These are phyloP conservation scores for Rhagoletis pomonella DNA, from an alignment of 1,140 invertebrate species.

Conservation along the genomic window DNA sequence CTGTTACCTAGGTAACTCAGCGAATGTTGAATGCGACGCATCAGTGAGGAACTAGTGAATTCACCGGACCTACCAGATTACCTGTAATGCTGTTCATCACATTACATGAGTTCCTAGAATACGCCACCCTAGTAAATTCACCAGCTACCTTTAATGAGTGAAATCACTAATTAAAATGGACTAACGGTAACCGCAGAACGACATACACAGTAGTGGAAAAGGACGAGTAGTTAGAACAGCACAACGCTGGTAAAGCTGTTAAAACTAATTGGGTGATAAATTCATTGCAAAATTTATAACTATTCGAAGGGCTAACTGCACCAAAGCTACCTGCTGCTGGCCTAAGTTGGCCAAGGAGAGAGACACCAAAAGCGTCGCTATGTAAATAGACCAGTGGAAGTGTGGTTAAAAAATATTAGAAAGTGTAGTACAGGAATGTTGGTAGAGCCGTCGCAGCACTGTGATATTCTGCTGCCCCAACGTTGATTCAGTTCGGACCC, in stretches of 20 bases:
- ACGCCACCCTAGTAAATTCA: too few relatives aligned
- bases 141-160: too few relatives aligned
- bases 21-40: too few relatives aligned
- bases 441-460: neutral
- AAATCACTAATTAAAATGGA: too few relatives aligned
- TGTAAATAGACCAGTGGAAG: neutral
- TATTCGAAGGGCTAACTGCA: slow-evolving; percentile 31
- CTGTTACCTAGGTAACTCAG: too few relatives aligned
- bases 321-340: neutral
- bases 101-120: too few relatives aligned
- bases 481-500: neutral
- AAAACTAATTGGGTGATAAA: slow-evolving; percentile 52
- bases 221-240: neutral
- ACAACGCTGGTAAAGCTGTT: slow-evolving; percentile 9
- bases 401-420: neutral
- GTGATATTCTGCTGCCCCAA: neutral
- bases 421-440: neutral
- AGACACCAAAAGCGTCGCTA: neutral
- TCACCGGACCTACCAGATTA: too few relatives aligned
- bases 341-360: too few relatives aligned
- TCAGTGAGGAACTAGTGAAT: too few relatives aligned
- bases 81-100: too few relatives aligned
- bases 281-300: slow-evolving; percentile 52
- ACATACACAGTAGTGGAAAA: neutral
- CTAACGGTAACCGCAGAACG: slow-evolving; percentile 39